Evolutionary conservation across 1,140 invertebrate genomes (phyloP).

Genomic region (Bombus sibiricus): DNA sequence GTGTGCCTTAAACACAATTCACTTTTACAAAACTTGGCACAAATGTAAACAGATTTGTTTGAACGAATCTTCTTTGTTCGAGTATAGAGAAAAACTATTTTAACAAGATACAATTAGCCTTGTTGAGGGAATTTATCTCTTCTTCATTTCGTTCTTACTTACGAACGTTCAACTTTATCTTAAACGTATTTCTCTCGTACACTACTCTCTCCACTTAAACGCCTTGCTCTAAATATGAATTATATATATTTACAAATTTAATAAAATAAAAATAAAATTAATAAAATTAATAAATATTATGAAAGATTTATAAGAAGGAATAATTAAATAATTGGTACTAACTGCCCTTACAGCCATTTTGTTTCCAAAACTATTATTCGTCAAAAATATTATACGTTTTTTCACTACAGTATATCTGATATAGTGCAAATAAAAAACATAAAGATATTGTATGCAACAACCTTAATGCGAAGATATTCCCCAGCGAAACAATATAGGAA

Average conservation of each 20-base stretch:
- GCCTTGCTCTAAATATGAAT: too few relatives aligned
- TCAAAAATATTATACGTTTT: too few relatives aligned
- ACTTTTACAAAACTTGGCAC: too few relatives aligned
- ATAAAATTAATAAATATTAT: not conserved
- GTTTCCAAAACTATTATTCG: not conserved
- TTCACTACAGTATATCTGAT: not conserved
- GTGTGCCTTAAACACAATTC: too few relatives aligned
- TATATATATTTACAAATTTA: not conserved
- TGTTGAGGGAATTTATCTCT: not conserved
- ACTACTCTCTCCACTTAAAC: not conserved
- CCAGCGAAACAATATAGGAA: slow-evolving; percentile 50
- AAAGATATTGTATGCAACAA: not conserved
- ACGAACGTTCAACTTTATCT: not conserved
- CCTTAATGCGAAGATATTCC: slow-evolving; percentile 49
- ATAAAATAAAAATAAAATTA: too few relatives aligned
- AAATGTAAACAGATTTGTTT: too few relatives aligned
- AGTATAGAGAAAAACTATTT: too few relatives aligned
- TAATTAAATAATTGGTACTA: not conserved
- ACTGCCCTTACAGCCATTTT: not conserved
- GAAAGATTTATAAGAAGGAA: not conserved
- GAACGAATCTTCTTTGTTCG: too few relatives aligned
- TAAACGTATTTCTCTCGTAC: not conserved
- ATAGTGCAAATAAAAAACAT: not conserved
- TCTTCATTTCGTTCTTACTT: not conserved
- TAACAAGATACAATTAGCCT: not conserved